phyloP scores from a whole-genome alignment of 2,888 invertebrate genomes.

The Coleophora deauratella region DNA sequence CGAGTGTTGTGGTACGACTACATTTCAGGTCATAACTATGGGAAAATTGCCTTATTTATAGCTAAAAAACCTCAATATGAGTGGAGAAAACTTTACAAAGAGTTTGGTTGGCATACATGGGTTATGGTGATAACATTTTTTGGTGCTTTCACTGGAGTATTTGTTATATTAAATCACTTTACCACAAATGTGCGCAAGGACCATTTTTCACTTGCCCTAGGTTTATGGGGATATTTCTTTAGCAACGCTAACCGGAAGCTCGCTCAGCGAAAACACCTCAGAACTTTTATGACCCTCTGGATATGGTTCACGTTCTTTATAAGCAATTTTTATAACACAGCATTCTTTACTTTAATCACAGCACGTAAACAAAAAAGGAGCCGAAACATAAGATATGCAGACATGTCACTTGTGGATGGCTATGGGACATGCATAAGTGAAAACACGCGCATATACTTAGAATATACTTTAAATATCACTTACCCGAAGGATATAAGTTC shows the following conservation, averaged over 20 bases:
- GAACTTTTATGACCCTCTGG: background rate
- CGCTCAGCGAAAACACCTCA: background rate
- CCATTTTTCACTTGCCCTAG: background rate
- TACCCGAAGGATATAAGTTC: background rate
- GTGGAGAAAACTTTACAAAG: conserved; percentile 3
- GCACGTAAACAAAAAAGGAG: background rate
- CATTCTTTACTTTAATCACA: background rate
- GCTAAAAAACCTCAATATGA: background rate
- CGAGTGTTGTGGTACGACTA: conserved; percentile 9
- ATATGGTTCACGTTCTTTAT: background rate
- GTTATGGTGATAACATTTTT: background rate
- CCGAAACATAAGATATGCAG: background rate
- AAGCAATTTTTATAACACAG: conserved; percentile 1
- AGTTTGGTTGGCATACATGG: background rate
- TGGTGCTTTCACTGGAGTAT: background rate
- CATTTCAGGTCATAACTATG: conserved; percentile 7
- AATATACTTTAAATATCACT: background rate
- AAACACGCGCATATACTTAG: background rate
- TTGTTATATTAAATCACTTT: too few species aligned
- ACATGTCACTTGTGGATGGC: background rate
- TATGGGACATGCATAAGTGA: background rate
- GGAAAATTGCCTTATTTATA: conserved; percentile 1
- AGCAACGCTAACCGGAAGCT: background rate
- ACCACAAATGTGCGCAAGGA: background rate
- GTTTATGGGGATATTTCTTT: background rate